Percentiles rank a stretch among this genome's conserved stretches.
Evolutionary conservation across 2,113 vertebrate species (phyloP).

Genomic region (Rhinoderma darwinii): DNA sequence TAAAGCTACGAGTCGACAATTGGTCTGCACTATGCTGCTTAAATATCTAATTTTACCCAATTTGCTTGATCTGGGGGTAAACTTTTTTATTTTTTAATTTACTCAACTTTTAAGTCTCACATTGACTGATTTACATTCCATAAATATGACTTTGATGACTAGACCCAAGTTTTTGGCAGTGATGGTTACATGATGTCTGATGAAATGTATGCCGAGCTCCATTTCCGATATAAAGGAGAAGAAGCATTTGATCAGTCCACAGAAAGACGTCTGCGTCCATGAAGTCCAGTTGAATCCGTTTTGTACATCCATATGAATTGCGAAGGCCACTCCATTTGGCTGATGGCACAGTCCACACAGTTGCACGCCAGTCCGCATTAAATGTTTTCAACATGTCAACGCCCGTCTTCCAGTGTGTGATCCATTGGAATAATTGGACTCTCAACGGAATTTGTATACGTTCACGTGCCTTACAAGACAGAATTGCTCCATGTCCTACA

Average conservation of each 20-base stretch:
- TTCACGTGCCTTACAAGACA: neutral
- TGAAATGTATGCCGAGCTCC: conserved; percentile 6
- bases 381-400: neutral
- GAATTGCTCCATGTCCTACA: neutral
- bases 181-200: conserved; percentile 21
- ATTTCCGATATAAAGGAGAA: neutral
- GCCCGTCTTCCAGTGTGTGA: neutral
- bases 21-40: neutral
- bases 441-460: neutral
- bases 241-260: conserved; percentile 20
- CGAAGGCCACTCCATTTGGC: conserved; percentile 16
- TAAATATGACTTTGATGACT: conserved; percentile 19
- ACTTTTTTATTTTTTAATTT: neutral
- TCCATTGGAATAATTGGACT: neutral
- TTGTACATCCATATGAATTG: conserved; percentile 28
- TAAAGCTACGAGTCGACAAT: neutral
- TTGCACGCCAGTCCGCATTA: neutral
- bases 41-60: neutral
- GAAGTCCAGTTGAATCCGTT: neutral
- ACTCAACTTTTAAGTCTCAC: neutral
- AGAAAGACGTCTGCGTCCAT: neutral
- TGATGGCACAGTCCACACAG: conserved; percentile 35
- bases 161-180: conserved; percentile 35
- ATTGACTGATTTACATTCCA: neutral
- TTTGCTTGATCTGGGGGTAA: neutral